These are phyloP conservation scores for Ammodytes dubius DNA, from an alignment of 2,113 vertebrate genomes.

Conservation along the genomic window DNA sequence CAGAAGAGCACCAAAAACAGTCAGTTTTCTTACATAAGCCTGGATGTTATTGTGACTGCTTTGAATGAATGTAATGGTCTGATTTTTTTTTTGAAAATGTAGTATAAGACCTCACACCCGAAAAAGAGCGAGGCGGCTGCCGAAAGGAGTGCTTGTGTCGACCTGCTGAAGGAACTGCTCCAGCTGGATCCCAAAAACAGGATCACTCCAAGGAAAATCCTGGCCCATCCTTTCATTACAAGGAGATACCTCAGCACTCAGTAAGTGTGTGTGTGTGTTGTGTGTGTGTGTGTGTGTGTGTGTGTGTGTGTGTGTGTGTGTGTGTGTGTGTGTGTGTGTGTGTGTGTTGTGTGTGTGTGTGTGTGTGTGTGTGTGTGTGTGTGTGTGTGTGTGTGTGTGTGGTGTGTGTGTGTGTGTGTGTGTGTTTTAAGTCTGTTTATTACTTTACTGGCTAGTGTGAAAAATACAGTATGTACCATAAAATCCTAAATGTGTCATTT, in stretches of 20 bases:
- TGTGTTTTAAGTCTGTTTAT: too few species aligned
- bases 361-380: too few species aligned
- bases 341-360: neutral
- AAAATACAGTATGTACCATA: neutral
- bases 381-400: neutral
- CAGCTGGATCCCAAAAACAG: neutral
- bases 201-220: neutral
- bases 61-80: neutral
- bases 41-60: neutral
- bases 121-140: neutral
- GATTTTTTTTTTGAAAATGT: neutral
- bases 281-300: too few species aligned
- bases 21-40: neutral
- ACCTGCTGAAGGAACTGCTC: conserved; percentile 2
- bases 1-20: neutral
- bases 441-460: neutral
- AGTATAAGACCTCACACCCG: neutral
- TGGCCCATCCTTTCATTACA: conserved; percentile 2
- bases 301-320: too few species aligned
- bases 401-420: too few species aligned
- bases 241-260: neutral
- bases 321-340: neutral
- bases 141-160: neutral
- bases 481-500: neutral
- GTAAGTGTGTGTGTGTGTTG: neutral